Base-by-base conservation (phyloP, 1,140 invertebrate species). In the Neomicropteryx cornuta region DNA sequence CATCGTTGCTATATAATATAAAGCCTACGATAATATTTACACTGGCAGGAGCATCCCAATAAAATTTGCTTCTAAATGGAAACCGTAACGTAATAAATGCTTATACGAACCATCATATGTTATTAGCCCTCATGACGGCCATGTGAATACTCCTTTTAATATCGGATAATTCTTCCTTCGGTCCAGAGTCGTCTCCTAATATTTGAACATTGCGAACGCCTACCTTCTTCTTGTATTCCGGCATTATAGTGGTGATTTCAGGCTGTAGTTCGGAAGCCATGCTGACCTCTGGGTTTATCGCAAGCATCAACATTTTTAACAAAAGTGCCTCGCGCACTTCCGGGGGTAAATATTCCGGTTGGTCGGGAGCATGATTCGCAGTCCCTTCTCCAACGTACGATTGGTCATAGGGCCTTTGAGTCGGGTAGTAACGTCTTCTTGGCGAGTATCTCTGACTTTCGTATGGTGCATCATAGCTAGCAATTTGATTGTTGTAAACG, bases 291-390 rank as follows among this genome's bases (percentile, higher is more conserved):
- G 74, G 70, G 48, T 75, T 77, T 34, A 81, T 79, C 1, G 77
- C 78, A 14, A 81, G 46, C 44, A 81, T 74, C 3, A 82, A 52
- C 78, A 82, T 81, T 45, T 77, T 72, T 33, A 81, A 46, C 4
- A 82, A 47, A 14, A 82, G 52, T 43, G 78, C 77, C 55, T 82
- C 79, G 24, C 78, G 58, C 5, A 81, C 73, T 19, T 78, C 72
- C 1, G 74, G 60, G 6, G 78, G 79, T 11, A 81, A 46, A 45
- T 75, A 76, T 44, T 80, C 75, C 3, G 70, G 69, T 18, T 63
- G 59, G 41, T 76, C 73, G 31, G 74, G 71, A 5, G 72, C 62
- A 35, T 66, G 68, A 21, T 71, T 69, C 1, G 61, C 58, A 17
- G 56, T 52, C 1, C 71, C 49, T 10, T 41, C 62, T 39, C 39